These are phyloP conservation scores for Bembecia ichneumoniformis DNA, from an alignment of 2,888 invertebrate genomes.

Conservation along the genomic window DNA sequence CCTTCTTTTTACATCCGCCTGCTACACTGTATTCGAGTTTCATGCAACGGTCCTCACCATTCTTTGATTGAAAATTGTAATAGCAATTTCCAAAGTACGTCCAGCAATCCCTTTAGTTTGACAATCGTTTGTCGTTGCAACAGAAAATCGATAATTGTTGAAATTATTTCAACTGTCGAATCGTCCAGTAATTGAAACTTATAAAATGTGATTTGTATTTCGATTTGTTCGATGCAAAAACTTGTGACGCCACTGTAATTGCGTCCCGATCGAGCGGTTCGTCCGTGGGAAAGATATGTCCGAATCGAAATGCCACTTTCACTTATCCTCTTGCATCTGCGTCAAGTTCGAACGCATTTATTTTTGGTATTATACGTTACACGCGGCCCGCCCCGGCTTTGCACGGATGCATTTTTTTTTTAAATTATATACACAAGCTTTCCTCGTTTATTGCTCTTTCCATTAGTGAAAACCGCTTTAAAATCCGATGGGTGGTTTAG, in stretches of 20 bases:
- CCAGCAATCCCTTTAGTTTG: constrained; percentile 12
- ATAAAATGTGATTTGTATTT: constrained; percentile 16
- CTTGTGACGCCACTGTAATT: constrained; percentile 40
- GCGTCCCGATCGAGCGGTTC: constrained; percentile 28
- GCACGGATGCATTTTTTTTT: too few relatives aligned
- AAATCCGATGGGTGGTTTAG: too few relatives aligned
- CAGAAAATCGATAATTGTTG: constrained; percentile 34
- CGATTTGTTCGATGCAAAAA: constrained; percentile 44
- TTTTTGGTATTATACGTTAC: too few relatives aligned
- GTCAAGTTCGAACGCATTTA: too few relatives aligned
- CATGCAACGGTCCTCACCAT: constrained; percentile 13
- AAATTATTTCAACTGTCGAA: constrained; percentile 1
- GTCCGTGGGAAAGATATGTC: constrained; percentile 61
- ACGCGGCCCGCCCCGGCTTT: too few relatives aligned
- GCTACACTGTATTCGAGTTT: neutral
- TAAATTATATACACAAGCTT: too few relatives aligned
- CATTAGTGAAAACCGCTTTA: too few relatives aligned
- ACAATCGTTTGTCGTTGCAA: constrained; percentile 25
- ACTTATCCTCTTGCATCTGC: constrained; percentile 16
- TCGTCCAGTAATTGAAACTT: constrained; percentile 2
- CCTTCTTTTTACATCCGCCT: too few relatives aligned
- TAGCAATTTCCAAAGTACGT: constrained; percentile 10
- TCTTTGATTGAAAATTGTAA: too few relatives aligned
- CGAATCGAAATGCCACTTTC: constrained; percentile 65
- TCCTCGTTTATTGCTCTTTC: too few relatives aligned